Evolutionary conservation across 1,140 invertebrate species (phyloP).

Genomic region (Ips typographus): DNA sequence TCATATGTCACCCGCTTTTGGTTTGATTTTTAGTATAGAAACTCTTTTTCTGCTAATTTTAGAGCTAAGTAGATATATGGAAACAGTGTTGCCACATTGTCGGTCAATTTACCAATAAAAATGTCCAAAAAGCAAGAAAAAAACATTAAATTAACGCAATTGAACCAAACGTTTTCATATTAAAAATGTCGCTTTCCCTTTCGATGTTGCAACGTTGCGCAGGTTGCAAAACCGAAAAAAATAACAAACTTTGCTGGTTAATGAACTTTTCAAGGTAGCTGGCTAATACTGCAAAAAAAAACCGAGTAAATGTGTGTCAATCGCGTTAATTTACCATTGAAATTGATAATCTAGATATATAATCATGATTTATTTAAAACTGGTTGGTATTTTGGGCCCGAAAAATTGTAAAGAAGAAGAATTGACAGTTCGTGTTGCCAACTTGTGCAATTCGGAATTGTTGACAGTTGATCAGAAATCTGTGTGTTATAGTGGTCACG

Average conservation of each 20-base stretch:
- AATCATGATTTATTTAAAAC: too few species aligned
- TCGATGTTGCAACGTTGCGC: slow-evolving; percentile 32
- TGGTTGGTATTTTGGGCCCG: too few species aligned
- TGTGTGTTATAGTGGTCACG: too few species aligned
- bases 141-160: slow-evolving; percentile 31
- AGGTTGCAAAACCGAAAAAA: slow-evolving; percentile 37
- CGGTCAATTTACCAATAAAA: slow-evolving; percentile 7
- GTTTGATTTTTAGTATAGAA: too few species aligned
- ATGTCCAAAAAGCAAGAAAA: neutral
- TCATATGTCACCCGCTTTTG: too few species aligned
- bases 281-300: slow-evolving; percentile 30
- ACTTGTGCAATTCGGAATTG: too few species aligned
- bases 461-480: too few species aligned
- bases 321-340: slow-evolving; percentile 22
- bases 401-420: too few species aligned
- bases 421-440: too few species aligned
- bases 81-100: neutral
- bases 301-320: slow-evolving; percentile 36
- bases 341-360: slow-evolving; percentile 10
- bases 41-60: too few species aligned
- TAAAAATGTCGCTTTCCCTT: slow-evolving; percentile 39
- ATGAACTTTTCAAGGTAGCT: slow-evolving; percentile 38
- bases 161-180: slow-evolving; percentile 36
- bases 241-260: slow-evolving; percentile 34
- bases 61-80: too few species aligned